Conservation (phyloP, 30 jellyfish, hydroid and myxozoan species). For the Hydra vulgaris region DNA sequence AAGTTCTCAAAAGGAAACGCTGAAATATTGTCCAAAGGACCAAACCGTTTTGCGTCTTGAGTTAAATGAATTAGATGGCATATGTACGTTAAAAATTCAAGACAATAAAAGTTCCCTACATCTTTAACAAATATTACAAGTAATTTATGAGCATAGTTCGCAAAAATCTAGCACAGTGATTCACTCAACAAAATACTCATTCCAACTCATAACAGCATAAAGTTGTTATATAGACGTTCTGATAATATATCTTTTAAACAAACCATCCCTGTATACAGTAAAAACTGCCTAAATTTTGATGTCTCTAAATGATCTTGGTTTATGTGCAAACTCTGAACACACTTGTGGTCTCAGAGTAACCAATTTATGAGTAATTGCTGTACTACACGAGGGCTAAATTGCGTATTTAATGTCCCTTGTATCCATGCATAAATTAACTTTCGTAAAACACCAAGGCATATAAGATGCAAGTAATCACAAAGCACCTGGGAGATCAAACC, state of each 20-base stretch:
- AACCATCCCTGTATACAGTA: background rate
- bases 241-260: background rate
- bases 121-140: background rate
- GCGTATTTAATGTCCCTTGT: background rate
- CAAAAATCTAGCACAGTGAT: background rate
- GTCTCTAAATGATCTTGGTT: background rate
- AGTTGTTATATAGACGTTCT: background rate
- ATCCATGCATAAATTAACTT: background rate
- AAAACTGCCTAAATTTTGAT: background rate
- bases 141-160: background rate
- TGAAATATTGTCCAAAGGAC: constrained; percentile 22
- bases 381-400: background rate
- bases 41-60: constrained; percentile 14
- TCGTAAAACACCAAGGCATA: background rate
- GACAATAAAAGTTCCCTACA: background rate
- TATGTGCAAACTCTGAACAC: background rate
- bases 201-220: background rate
- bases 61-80: constrained; percentile 20
- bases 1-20: constrained; percentile 4
- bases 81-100: constrained; percentile 11
- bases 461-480: background rate
- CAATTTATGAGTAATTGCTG: background rate
- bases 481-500: background rate
- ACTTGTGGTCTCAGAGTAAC: background rate
- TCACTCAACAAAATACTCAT: background rate